Conservation (phyloP, 1,140 invertebrate genomes). For the Gonioctena quinquepunctata region DNA sequence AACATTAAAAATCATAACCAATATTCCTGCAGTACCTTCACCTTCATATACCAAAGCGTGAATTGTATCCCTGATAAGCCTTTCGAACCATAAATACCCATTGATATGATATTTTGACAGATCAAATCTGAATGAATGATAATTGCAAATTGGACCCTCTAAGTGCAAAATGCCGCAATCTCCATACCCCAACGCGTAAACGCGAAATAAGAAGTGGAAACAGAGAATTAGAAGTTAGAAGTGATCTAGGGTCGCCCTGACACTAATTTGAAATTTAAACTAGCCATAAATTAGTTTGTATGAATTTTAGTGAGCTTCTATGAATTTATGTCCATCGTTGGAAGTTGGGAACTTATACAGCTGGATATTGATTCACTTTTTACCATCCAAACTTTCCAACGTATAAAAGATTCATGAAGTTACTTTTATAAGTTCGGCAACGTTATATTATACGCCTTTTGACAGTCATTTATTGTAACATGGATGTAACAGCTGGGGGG, state of each 20-base stretch:
- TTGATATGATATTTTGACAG: constrained; percentile 19
- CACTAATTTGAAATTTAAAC: constrained; percentile 54
- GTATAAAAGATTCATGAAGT: constrained; percentile 28
- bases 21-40: no score
- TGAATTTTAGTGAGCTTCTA: constrained; percentile 46
- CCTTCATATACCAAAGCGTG: no score
- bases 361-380: constrained; percentile 38
- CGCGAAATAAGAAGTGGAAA: constrained; percentile 46
- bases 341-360: constrained; percentile 29
- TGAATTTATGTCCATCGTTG: constrained; percentile 34
- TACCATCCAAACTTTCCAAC: constrained; percentile 29
- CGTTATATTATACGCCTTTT: not conserved
- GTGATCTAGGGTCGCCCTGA: constrained; percentile 42
- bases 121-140: constrained; percentile 38
- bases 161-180: constrained; percentile 39
- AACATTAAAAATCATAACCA: no score
- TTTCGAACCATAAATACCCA: not conserved
- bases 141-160: constrained; percentile 42
- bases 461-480: not conserved
- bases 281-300: constrained; percentile 48
- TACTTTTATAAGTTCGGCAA: constrained; percentile 32
- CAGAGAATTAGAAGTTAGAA: constrained; percentile 46
- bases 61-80: not conserved
- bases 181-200: constrained; percentile 31
- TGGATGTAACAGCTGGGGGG: not conserved